Evolutionary conservation across 2,113 vertebrate species (phyloP).

Genomic region (Hoplias malabaricus): DNA sequence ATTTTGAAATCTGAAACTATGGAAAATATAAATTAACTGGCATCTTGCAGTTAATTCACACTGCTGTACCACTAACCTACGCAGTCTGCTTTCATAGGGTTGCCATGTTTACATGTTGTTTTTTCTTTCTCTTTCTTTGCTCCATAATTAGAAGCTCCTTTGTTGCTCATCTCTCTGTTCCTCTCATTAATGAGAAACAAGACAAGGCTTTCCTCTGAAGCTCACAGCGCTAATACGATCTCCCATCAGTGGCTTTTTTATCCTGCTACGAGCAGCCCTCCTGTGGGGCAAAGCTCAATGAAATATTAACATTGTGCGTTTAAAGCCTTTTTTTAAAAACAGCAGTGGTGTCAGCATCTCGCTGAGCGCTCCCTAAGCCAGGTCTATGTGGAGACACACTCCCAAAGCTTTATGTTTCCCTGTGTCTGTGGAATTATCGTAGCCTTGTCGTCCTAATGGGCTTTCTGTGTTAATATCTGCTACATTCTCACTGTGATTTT

Average conservation of each 20-base stretch:
- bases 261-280: slow-evolving; percentile 71
- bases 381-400: slow-evolving; percentile 57
- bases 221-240: slow-evolving; percentile 80
- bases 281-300: slow-evolving; percentile 74
- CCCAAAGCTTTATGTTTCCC: slow-evolving; percentile 45
- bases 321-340: slow-evolving; percentile 67
- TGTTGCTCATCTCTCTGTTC: slow-evolving; percentile 65
- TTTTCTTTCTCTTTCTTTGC: slow-evolving; percentile 34
- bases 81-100: not conserved
- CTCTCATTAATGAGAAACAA: slow-evolving; percentile 66
- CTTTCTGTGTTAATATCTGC: slow-evolving; percentile 64
- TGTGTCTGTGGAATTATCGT: slow-evolving; percentile 58
- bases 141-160: slow-evolving; percentile 54
- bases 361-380: slow-evolving; percentile 58
- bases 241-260: slow-evolving; percentile 77
- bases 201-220: slow-evolving; percentile 80
- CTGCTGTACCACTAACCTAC: not conserved
- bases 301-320: slow-evolving; percentile 88
- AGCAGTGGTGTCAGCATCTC: slow-evolving; percentile 68
- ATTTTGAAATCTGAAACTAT: too few species aligned
- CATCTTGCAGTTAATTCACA: not conserved
- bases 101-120: slow-evolving; percentile 22
- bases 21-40: too few species aligned
- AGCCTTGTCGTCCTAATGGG: slow-evolving; percentile 61
- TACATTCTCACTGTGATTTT: slow-evolving; percentile 58